phyloP scores from a whole-genome alignment of 2,797 vertebrate genomes.

The Hephaestus fuliginosus region DNA sequence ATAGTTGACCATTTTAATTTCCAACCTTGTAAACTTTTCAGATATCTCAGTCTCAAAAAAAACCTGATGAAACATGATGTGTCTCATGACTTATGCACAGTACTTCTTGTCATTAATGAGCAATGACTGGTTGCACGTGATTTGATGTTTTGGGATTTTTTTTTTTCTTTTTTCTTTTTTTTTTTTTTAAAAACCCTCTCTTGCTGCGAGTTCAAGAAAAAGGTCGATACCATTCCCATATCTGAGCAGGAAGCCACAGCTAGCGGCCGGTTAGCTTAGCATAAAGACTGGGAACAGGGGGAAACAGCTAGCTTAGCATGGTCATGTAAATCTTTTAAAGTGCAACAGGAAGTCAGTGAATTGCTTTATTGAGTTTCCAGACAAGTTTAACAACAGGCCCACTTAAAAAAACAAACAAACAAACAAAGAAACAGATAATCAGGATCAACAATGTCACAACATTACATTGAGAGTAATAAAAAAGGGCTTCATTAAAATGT shows the following conservation, averaged over 20 bases:
- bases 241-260: background rate
- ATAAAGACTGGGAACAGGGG: background rate
- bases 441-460: conserved; percentile 75
- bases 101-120: no score
- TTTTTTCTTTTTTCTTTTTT: no score
- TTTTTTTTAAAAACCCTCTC: background rate
- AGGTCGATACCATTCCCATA: background rate
- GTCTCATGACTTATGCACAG: background rate
- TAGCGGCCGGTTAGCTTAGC: background rate
- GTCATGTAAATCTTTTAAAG: background rate
- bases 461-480: conserved; percentile 76
- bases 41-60: background rate
- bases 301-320: background rate
- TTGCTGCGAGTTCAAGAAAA: background rate
- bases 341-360: conserved; percentile 60
- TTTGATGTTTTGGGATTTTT: background rate
- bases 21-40: background rate
- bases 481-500: conserved; percentile 74
- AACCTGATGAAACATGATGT: background rate
- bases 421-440: conserved; percentile 67
- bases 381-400: conserved; percentile 83
- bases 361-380: conserved; percentile 85
- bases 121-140: no score
- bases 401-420: conserved; percentile 74
- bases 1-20: background rate